Percentiles rank a stretch among this genome's conserved stretches.
phyloP scores from a whole-genome alignment of 2,797 vertebrate genomes.

The Pelobates cultripes region DNA sequence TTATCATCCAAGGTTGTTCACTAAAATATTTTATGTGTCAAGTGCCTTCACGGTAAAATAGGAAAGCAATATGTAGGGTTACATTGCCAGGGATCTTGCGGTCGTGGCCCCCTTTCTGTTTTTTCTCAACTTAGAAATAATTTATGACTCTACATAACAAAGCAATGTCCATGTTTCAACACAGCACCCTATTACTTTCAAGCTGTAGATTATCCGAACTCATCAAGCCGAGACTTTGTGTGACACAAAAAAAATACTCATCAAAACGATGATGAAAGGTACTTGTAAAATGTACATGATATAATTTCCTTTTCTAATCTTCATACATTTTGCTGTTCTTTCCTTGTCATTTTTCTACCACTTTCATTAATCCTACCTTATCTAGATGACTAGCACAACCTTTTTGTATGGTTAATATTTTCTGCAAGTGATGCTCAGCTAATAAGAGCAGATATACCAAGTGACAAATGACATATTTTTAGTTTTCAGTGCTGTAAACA shows the following conservation, averaged over 20 bases:
- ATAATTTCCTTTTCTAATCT: conserved; percentile 36
- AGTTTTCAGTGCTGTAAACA: conserved; percentile 73
- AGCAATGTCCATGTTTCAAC: no score
- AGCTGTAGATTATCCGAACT: not conserved
- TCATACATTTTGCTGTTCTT: conserved; percentile 25
- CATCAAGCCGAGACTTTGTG: no score
- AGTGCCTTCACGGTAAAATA: no score
- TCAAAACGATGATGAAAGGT: no score
- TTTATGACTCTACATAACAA: no score
- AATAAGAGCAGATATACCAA: conserved; percentile 62
- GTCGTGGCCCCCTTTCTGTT: no score
- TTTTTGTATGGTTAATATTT: conserved; percentile 10
- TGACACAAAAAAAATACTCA: no score
- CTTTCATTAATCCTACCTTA: conserved; percentile 20
- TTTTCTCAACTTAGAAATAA: no score
- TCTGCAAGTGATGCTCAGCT: conserved; percentile 27
- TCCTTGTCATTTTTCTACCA: not conserved
- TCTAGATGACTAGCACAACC: conserved; percentile 14
- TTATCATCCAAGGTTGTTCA: no score
- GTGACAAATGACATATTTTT: conserved; percentile 69
- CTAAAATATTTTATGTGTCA: no score
- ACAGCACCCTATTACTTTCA: not conserved
- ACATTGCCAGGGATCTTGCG: no score
- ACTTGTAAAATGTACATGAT: conserved; percentile 34
- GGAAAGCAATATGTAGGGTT: no score